These are phyloP conservation scores for Sepiola atlantica DNA, from an alignment of 2,888 invertebrate genomes.

Conservation along the genomic window DNA sequence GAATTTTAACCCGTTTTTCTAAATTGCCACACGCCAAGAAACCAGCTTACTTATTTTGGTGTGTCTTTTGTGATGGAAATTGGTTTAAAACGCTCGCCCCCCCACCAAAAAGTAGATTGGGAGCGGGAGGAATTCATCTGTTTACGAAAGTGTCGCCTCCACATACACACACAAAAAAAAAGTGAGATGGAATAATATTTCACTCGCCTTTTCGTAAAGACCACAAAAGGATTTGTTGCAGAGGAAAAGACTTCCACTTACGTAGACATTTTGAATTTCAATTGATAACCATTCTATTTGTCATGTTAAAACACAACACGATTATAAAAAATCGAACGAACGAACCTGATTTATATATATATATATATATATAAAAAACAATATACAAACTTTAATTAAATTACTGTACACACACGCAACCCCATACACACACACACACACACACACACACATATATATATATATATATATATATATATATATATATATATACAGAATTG, in stretches of 20 bases:
- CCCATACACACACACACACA: too few species aligned
- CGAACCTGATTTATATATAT: too few species aligned
- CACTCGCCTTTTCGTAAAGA: not conserved
- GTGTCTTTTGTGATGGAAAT: not conserved
- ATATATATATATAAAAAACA: too few species aligned
- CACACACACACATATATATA: too few species aligned
- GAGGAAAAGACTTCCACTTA: not conserved
- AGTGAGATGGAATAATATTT: not conserved
- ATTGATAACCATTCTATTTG: not conserved
- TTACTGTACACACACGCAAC: too few species aligned
- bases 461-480: too few species aligned
- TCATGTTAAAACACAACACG: not conserved
- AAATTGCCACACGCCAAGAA: not conserved
- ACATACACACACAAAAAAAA: not conserved
- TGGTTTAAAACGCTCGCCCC: not conserved
- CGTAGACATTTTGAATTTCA: not conserved
- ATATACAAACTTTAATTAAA: too few species aligned
- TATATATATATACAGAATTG: too few species aligned
- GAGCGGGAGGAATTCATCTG: not conserved
- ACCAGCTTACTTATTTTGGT: not conserved
- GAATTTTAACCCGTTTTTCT: not conserved
- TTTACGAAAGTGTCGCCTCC: not conserved
- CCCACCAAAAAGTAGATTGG: fast-evolving
- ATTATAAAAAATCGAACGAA: too few species aligned
- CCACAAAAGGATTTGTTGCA: not conserved